Base-by-base conservation (phyloP, 2,888 invertebrate species). In the Sphinx pinastri region DNA sequence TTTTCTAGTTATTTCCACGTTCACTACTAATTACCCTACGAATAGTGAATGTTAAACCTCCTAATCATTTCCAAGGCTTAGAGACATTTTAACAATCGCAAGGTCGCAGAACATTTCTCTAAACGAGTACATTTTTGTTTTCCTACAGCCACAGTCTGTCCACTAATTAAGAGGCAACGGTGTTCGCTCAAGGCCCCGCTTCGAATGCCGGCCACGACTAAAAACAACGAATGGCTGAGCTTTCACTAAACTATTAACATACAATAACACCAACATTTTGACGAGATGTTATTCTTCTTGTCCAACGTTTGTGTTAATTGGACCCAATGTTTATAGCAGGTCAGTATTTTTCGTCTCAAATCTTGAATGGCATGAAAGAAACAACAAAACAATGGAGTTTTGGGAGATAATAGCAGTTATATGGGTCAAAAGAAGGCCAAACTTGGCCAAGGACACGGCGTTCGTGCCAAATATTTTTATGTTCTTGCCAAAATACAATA, bases 221-320 rank as follows among this genome's bases (percentile, higher is more conserved):
- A 55, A 66, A 66, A 70, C 70, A 70, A 55, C 70, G 66, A 70
- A 57, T 13, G 45, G 49, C 49, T 57, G 25, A 66, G 60, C 70
- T 70, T 70, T 70, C 66, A 70, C 70, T 69, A 16, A 47, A 66
- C 66, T 57, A 70, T 70, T 70, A 63, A 66, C 70, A 70, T 66
- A 66, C 52, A 54, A 70, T 49, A 70, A 66, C 59, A 54, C 54
- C 16, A 25, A 49, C 8, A 49, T 63, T 63, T 25, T 13, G 47
- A 63, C 57, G 19, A 19, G 38, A 2, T 25, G n/a, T 19, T 19
- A 19, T 13, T 63, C 19, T 63, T 12, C 19, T 47, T 19, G n/a
- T 8, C 31, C 58, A 14, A 59, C 31, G 58, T 38, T 59, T 31
- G 58, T 31, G 38, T 14, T 5, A 59, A 38, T 38, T 38, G 38